Percentiles rank a stretch among this genome's conserved stretches.
Conservation (phyloP, 2,113 vertebrate genomes). For the Elachura formosa region DNA sequence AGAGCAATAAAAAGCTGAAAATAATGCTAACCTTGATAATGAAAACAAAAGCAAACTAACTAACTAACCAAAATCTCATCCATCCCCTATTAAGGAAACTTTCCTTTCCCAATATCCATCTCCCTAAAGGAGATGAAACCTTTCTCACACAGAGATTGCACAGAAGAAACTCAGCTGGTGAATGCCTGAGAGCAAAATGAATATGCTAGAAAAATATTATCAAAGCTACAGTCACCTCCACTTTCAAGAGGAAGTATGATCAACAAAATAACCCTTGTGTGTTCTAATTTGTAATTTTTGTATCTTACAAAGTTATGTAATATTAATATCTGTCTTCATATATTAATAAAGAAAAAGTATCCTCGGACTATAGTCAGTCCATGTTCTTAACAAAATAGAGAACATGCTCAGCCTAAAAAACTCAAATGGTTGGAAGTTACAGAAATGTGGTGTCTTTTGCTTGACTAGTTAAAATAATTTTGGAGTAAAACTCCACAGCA, state of each 20-base stretch:
- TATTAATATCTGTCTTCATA: neutral
- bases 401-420: fast-evolving
- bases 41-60: neutral
- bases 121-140: neutral
- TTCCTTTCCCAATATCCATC: neutral
- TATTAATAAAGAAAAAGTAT: neutral
- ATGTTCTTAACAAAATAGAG: neutral
- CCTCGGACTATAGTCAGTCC: neutral
- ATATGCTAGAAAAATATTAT: fast-evolving
- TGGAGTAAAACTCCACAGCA: fast-evolving
- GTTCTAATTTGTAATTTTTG: neutral
- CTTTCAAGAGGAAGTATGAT: neutral
- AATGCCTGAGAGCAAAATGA: neutral
- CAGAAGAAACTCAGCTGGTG: neutral
- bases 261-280: neutral
- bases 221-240: neutral
- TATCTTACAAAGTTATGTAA: too few relatives aligned
- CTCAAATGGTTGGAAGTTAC: neutral
- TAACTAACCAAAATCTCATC: neutral
- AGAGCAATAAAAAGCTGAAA: neutral
- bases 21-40: neutral
- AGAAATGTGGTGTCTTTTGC: neutral
- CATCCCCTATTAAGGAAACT: neutral
- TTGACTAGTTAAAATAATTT: neutral
- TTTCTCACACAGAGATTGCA: neutral